phyloP scores from a whole-genome alignment of 2,888 invertebrate species.

The Apoda limacodes region DNA sequence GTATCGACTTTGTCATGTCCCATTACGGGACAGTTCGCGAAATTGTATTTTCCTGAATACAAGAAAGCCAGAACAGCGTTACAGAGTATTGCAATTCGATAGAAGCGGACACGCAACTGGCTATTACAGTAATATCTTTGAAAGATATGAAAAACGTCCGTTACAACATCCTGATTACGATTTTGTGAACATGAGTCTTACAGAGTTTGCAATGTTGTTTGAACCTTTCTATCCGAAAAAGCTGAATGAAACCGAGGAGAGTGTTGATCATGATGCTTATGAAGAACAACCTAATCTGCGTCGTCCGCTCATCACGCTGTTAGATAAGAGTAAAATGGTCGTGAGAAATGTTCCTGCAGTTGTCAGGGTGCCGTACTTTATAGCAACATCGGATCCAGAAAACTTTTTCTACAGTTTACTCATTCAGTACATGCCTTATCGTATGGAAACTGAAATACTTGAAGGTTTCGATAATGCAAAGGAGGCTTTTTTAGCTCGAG shows the following conservation, averaged over 20 bases:
- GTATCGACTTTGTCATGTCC: constrained; percentile 15
- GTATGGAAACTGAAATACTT: constrained; percentile 17
- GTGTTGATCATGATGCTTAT: constrained; percentile 16
- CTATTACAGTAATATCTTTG: constrained; percentile 20
- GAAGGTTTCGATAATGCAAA: constrained; percentile 14
- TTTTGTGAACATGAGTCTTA: constrained; percentile 19
- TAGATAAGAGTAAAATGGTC: constrained; percentile 9
- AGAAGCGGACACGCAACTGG: constrained; percentile 13
- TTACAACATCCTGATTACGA: constrained; percentile 19
- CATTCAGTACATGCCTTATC: constrained; percentile 24
- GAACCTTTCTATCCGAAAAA: constrained; percentile 17
- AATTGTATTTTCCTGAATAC: constrained; percentile 2
- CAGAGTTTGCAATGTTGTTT: constrained; percentile 22
- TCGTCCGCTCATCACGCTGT: constrained; percentile 10
- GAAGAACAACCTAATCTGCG: constrained; percentile 7
- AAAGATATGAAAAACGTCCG: constrained; percentile 21
- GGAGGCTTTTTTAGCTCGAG: constrained; percentile 19
- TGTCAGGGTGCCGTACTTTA: constrained; percentile 22
- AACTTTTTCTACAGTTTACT: constrained; percentile 27
- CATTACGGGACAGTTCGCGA: not conserved
- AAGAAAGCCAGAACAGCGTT: constrained; percentile 20
- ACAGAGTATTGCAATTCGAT: constrained; percentile 22
- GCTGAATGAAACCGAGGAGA: constrained; percentile 12
- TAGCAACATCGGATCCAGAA: constrained; percentile 25
- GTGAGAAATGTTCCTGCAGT: constrained; percentile 9